Base-by-base conservation (phyloP, 2,888 invertebrate genomes). In the Lamellibrachia satsuma region DNA sequence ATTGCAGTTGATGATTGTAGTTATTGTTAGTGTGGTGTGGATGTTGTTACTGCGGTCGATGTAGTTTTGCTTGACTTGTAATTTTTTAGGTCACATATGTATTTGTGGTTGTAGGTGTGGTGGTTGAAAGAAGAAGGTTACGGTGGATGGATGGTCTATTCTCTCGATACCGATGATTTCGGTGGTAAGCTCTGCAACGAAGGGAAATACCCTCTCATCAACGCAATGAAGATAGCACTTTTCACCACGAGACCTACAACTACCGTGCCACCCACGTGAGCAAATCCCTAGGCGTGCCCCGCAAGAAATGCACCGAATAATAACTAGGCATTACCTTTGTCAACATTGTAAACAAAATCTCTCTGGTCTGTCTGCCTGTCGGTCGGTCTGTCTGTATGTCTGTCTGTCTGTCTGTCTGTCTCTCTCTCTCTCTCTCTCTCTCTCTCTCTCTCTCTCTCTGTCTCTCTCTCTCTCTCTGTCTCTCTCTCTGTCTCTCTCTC, bases 101-200 rank as follows among this genome's bases (percentile, higher is more conserved):
- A 75, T 7, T 91, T 91, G n/a, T 15, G 6, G 22, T n/a, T 91
- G 15, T 52, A 91, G 91, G 57, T 91, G 52, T 39, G 57, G 57
- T 91, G 91, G 91, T 15, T 91, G 4, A 39, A 55, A 55, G 52
- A 52, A n/a, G 91, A 91, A 91, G 91, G 91, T 15, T 52, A n/a
- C 9, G 91, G 52, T 91, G 91, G 91, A 11, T 91, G 91, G 91
- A 52, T 91, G 57, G 91, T 57, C 2, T 91, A 91, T 91, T 91
- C 91, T 39, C 55, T 91, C 52, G 91, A 91, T 91, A 15, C 91
- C 6, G 91, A 91, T 51, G 91, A 91, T 22, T 91, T 91, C n/a
- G 27, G 55, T 15, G 91, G 91, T 22, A 91, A 51, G 4, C 57
- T 52, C 4, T 91, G 91, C 55, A 52, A 11, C 1, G 91, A 91